Evolutionary conservation across 2,113 vertebrate species (phyloP).

Genomic region (Phalacrocorax pelagicus): DNA sequence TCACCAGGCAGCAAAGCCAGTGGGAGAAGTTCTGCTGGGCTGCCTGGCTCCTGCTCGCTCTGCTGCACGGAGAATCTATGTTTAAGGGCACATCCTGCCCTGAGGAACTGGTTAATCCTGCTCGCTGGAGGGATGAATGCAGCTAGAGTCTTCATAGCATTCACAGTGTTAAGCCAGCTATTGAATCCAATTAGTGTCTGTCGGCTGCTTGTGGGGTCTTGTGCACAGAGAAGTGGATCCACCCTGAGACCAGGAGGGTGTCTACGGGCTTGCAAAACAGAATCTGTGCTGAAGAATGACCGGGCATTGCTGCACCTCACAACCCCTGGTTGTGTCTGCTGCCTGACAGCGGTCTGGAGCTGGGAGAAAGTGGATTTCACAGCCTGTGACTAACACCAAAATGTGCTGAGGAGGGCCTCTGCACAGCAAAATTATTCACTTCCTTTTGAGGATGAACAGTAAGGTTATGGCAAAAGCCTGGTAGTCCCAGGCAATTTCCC

Average conservation of each 20-base stretch:
- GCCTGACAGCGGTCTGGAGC: not conserved
- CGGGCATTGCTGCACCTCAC: not conserved
- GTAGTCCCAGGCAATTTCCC: not conserved
- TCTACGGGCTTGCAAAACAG: not conserved
- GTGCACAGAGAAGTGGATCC: not conserved
- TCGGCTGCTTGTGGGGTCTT: not conserved
- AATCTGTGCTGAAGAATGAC: not conserved
- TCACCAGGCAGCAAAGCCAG: not conserved
- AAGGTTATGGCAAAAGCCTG: not conserved
- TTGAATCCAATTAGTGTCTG: not conserved
- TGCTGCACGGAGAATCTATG: fast-evolving
- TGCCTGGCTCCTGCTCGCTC: not conserved
- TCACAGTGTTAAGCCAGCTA: not conserved
- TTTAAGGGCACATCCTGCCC: constrained; percentile 1
- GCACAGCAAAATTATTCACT: not conserved
- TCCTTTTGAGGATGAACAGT: not conserved
- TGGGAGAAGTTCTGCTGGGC: not conserved
- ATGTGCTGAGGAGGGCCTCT: not conserved
- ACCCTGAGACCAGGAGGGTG: not conserved
- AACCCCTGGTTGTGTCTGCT: not conserved
- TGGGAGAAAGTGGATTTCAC: not conserved
- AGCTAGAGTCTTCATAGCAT: not conserved
- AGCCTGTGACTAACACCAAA: not conserved
- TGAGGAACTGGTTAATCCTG: constrained; percentile 17
- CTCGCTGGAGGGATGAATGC: not conserved